Evolutionary conservation across 2,113 vertebrate genomes (phyloP).

Genomic region (human (Homo sapiens)): GRCh38 chr13:106583001-106583500

Average conservation of each 20-base stretch:
- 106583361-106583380: neutral
- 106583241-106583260: neutral
- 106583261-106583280: neutral
- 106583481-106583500: neutral
- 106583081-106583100: neutral
- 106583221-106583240: neutral
- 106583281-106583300: neutral
- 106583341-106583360: neutral
- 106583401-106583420: neutral
- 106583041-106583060: neutral
- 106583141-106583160: neutral
- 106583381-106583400: neutral
- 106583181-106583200: neutral
- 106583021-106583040: neutral
- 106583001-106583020: neutral
- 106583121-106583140: neutral
- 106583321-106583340: too few species aligned
- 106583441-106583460: neutral
- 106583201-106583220: neutral
- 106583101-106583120: neutral
- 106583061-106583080: neutral
- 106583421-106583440: neutral
- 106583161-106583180: neutral
- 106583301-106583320: neutral
- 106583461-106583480: neutral